Conservation (phyloP, 2,888 invertebrate species). For the Mesodorylaimus sp. region DNA sequence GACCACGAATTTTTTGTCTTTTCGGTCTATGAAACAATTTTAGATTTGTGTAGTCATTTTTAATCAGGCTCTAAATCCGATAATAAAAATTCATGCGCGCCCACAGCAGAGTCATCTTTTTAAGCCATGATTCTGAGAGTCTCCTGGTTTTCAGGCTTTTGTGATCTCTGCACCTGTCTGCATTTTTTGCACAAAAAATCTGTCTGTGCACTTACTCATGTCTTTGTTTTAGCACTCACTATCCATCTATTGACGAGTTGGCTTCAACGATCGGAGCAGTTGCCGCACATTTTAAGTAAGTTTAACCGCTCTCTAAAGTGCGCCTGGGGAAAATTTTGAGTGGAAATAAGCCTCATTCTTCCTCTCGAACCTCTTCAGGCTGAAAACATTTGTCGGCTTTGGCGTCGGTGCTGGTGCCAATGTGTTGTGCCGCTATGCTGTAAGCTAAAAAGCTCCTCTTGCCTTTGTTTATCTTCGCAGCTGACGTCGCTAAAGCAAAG, state of each 20-base stretch:
- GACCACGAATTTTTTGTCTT: no score
- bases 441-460: conserved; percentile 34
- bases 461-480: background rate
- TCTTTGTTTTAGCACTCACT: conserved; percentile 60
- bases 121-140: no score
- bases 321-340: background rate
- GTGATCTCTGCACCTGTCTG: no score
- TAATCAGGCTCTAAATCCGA: no score
- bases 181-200: no score
- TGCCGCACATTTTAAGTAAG: conserved; percentile 46
- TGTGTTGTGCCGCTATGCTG: conserved; percentile 71
- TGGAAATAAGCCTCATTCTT: background rate
- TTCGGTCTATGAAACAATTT: no score
- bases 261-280: conserved; percentile 74
- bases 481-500: background rate
- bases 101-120: background rate
- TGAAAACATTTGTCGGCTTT: conserved; percentile 74
- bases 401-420: conserved; percentile 95
- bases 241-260: conserved; percentile 88
- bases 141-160: no score
- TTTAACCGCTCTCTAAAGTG: background rate
- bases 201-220: no score
- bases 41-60: no score
- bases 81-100: background rate
- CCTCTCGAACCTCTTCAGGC: conserved; percentile 43